Evolutionary conservation across 2,888 invertebrate species (phyloP).

Genomic region (Sussaba pulchella): DNA sequence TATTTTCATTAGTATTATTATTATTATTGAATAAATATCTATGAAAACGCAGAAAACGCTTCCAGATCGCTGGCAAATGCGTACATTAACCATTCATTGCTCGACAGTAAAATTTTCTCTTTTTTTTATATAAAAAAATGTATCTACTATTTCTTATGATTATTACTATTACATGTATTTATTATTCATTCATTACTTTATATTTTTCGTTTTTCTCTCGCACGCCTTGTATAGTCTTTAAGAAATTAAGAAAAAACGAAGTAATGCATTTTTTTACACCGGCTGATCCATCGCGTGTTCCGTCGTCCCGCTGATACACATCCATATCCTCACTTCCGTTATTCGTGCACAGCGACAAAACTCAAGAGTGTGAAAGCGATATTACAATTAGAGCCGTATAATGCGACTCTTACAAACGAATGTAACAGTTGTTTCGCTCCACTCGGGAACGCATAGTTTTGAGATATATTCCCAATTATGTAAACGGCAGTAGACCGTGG

Average conservation of each 20-base stretch:
- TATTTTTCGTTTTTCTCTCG: too few relatives aligned
- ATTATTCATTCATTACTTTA: too few relatives aligned
- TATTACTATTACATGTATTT: too few relatives aligned
- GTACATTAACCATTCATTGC: too few relatives aligned
- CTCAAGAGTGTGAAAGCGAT: conserved; percentile 20
- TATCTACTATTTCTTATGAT: too few relatives aligned
- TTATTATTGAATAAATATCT: too few relatives aligned
- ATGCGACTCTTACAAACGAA: conserved; percentile 34
- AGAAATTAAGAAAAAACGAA: conserved; percentile 10
- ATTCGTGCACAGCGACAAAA: background rate
- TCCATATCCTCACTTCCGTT: conserved; percentile 25
- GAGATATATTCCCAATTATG: conserved; percentile 40
- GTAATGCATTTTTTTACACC: conserved; percentile 22
- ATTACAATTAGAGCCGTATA: conserved; percentile 47
- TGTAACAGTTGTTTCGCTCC: background rate
- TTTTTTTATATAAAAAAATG: too few relatives aligned
- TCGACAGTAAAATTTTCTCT: too few relatives aligned
- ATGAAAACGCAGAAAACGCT: too few relatives aligned
- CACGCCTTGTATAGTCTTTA: too few relatives aligned
- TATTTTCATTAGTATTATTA: too few relatives aligned
- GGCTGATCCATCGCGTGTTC: conserved; percentile 29
- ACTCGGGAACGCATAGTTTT: conserved; percentile 7
- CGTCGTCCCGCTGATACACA: background rate
- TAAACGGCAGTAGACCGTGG: background rate
- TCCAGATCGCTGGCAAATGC: too few relatives aligned